These are phyloP conservation scores for Archivesica marissinica DNA, from an alignment of 1,140 invertebrate genomes.

Conservation along the genomic window DNA sequence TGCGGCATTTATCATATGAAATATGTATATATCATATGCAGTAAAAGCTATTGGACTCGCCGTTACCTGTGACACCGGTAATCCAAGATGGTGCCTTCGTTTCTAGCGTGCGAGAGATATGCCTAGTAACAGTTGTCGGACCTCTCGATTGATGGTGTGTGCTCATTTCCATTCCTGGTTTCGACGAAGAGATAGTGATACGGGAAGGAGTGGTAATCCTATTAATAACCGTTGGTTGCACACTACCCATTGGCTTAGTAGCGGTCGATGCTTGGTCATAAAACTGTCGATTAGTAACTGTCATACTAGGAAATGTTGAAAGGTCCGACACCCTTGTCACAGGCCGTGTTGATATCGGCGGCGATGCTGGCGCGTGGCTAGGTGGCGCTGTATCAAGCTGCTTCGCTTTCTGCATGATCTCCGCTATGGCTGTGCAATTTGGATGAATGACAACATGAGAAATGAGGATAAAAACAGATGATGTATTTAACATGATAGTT, in stretches of 20 bases:
- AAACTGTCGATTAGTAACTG: background rate
- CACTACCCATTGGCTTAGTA: background rate
- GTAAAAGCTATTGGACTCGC: too few relatives aligned
- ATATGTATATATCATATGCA: too few relatives aligned
- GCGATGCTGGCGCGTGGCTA: background rate
- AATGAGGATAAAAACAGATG: too few relatives aligned
- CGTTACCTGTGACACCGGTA: too few relatives aligned
- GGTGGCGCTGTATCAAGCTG: background rate
- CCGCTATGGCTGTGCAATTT: background rate
- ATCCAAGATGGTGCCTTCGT: too few relatives aligned
- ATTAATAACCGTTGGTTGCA: background rate
- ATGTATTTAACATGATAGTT: too few relatives aligned
- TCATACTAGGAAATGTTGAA: background rate
- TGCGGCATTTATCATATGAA: too few relatives aligned
- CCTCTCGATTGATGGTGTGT: background rate
- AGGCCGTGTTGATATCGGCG: background rate
- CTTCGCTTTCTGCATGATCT: background rate
- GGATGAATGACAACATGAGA: background rate
- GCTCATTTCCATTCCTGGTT: background rate
- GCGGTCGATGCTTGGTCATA: background rate
- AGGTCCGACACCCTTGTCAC: constrained; percentile 3
- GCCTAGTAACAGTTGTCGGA: background rate
- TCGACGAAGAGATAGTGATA: background rate
- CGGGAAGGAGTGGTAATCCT: background rate
- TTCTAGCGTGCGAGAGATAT: too few relatives aligned